Base-by-base conservation (phyloP, 2,113 vertebrate genomes). In the Ibidorhyncha struthersii region DNA sequence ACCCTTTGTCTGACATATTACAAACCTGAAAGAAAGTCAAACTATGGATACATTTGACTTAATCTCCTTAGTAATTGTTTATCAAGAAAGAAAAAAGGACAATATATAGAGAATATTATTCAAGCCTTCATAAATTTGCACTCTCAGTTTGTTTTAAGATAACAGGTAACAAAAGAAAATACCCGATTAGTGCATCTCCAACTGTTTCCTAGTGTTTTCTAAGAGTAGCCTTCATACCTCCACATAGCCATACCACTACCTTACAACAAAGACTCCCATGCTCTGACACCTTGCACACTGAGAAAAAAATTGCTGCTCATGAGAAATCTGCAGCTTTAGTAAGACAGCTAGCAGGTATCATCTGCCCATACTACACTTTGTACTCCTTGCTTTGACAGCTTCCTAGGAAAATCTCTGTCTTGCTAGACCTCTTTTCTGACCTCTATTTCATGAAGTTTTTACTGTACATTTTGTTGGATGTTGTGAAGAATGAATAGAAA, bases 121-220 rank as follows among this genome's bases (percentile, higher is more conserved):
- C 25, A 78, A 84, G 9, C 10, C 36, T 82, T 69, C 30, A 69
- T 69, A 73, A 82, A 55, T 89, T 20, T 82, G 12, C 2, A 26
- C 12, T 81, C 13, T 29, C 6, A 63, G 5, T 14, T 72, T 55
- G 12, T 58, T 83, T 45, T 82, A 50, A 50, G 14, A 14, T 76
- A 76, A 76, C 23, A 59, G 29, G 12, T 69, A 65, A 55, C 14
- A 62, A 10, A 34, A 50, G 56, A 29, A 22, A 78, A 56, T 50
- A 36, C 25, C 55, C 0, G 0, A 7, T 6, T 7, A 52, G 34
- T 6, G 6, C 8, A 49, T 43, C 53, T 69, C n/a, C 40, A 72
- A 3, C 38, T 21, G 14, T 26, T 73, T n/a, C 66, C 50, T 27
- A 8, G 6, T 18, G 14, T 62, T 45, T 85, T 84, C 34, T 86